Evolutionary conservation across 2,113 vertebrate genomes (phyloP).

Genomic region (Maccullochella peelii): DNA sequence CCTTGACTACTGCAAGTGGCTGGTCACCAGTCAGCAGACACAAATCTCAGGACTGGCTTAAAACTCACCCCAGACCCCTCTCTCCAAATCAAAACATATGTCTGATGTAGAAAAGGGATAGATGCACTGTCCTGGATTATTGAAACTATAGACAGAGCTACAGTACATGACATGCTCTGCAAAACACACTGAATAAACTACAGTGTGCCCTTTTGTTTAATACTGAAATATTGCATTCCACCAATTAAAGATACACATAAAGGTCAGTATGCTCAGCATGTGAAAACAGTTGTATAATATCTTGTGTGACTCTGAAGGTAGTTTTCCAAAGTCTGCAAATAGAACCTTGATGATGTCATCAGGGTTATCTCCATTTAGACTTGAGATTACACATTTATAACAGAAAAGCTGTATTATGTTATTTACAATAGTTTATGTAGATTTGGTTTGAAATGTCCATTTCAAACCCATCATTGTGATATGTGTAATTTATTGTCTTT

Average conservation of each 20-base stretch:
- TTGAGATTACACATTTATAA: background rate
- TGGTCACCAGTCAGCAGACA: constrained; percentile 19
- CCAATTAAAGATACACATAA: background rate
- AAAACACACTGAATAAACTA: background rate
- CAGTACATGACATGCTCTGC: background rate
- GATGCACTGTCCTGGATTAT: background rate
- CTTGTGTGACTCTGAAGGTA: background rate
- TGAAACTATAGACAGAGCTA: background rate
- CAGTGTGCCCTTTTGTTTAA: background rate
- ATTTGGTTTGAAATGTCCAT: too few species aligned
- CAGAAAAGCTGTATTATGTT: background rate
- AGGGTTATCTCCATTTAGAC: background rate
- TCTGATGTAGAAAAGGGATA: background rate
- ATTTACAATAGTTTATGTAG: too few species aligned
- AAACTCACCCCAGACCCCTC: background rate
- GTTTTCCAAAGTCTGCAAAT: background rate
- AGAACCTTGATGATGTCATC: background rate
- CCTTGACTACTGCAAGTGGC: constrained; percentile 39
- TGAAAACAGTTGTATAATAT: background rate
- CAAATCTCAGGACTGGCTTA: background rate
- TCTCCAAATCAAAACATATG: background rate
- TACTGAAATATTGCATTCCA: background rate
- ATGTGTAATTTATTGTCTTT: too few species aligned
- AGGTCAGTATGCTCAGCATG: background rate
- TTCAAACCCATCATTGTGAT: too few species aligned